Base-by-base conservation (phyloP, 1,140 invertebrate species). In the Bombus cullumanus region DNA sequence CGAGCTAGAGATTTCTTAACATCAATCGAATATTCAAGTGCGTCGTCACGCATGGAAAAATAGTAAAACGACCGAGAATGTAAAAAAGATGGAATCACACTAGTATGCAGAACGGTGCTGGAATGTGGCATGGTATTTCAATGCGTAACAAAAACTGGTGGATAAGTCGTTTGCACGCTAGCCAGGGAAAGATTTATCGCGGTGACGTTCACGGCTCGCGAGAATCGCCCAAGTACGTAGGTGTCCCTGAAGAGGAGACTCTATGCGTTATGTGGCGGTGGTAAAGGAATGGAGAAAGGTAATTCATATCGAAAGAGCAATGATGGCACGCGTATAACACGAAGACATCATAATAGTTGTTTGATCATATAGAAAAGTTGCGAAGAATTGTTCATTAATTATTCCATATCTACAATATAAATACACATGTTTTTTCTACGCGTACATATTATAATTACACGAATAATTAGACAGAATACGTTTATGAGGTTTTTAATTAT, bases 61-160 rank as follows among this genome's bases (percentile, higher is more conserved):
- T 81, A 76, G 57, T 71, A 47, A 43, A n/a, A 83, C 41, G 5
- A 5, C 3, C 8, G 34, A 47, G 31, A 41, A 66, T 12, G 39
- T 66, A 64, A 57, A n/a, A 74, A 34, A 31, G 28, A 75, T 25
- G 37, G 28, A 53, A 71, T 66, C n/a, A 18, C 53, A 28, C 31
- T 34, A 69, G n/a, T 57, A 69, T 53, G 74, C 47, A 59, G 47
- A 78, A 57, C 64, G 53, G 15, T 43, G 41, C 22, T 31, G 71
- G 64, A 83, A 83, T 83, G 81, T 34, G 74, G 47, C 22, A 69
- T 22, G 43, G 62, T 83, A 83, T 83, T 69, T 78, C 64, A 37
- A 83, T 78, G 82, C 62, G 13, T 83, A 57, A 47, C 64, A 83
- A 83, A 83, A 78, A 83, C 34, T 37, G 37, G 66, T 18, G 43